These are phyloP conservation scores for Leptinotarsa tumamoca DNA, from an alignment of 2,888 invertebrate genomes.

Conservation along the genomic window DNA sequence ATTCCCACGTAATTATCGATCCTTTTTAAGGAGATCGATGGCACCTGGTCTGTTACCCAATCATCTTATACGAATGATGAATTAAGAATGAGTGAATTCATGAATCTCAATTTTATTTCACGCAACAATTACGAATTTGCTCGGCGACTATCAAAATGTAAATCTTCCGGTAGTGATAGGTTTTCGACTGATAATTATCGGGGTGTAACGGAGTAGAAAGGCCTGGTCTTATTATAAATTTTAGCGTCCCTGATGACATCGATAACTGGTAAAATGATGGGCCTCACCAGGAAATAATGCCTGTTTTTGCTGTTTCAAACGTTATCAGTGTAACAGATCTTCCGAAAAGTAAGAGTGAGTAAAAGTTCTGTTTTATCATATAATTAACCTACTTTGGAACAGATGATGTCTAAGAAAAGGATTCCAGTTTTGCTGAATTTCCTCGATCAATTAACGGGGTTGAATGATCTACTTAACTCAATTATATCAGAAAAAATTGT, in stretches of 20 bases:
- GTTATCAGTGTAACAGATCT: constrained; percentile 11
- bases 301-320: background rate
- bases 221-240: constrained; percentile 17
- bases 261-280: constrained; percentile 11
- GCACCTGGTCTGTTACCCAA: constrained; percentile 34
- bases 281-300: constrained; percentile 10
- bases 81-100: constrained; percentile 30
- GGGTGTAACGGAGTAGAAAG: constrained; percentile 26
- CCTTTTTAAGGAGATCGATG: constrained; percentile 21
- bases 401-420: background rate
- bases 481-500: too few relatives aligned
- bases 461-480: background rate
- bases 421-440: background rate
- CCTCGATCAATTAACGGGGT: background rate
- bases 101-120: constrained; percentile 26
- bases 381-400: constrained; percentile 2
- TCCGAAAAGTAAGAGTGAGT: constrained; percentile 15
- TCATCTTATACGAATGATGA: constrained; percentile 27
- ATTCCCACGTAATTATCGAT: constrained; percentile 27
- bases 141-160: constrained; percentile 24
- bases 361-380: constrained; percentile 12
- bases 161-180: constrained; percentile 16
- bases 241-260: constrained; percentile 15
- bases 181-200: constrained; percentile 29
- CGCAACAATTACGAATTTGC: constrained; percentile 23